Evolutionary conservation across 30 jellyfish, hydroid and myxozoan species (phyloP), one percentile per base, ranked within the genome.

Genomic region (Rhopilema esculentum): DNA sequence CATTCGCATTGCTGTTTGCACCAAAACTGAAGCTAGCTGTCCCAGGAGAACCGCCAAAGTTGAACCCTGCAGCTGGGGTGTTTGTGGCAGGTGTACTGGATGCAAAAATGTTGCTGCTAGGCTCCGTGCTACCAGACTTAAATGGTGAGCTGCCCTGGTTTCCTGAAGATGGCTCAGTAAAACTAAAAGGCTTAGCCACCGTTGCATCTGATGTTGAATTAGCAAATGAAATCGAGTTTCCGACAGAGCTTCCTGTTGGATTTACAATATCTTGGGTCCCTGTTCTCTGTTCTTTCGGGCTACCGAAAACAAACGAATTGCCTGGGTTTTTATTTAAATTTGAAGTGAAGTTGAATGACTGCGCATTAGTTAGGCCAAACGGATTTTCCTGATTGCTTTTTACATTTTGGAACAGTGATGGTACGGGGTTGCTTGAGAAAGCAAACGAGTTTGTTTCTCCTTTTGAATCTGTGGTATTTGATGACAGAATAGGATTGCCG

Each of bases 1-100:
- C 29, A 25, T 27, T 62, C 52, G 30, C 29, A 33, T 52, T 40
- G 57, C 57, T 40, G 57, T 40, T 73, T 63, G 93, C 30, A 33
- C 77, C 77, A 64, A 84, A 84, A 66, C 27, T 84, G 75, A 84
- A 84, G 51, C 86, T 69, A 1, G 82, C 87, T 27, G 80, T 64
- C n/a, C n/a, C n/a, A n/a, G n/a, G n/a, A 16, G 80, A 27, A 33
- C 67, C 63, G 48, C 80, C 32, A 69, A 79, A 79, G 71, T 26
- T 79, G 72, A 66, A 79, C 23, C 80, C 89, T 8, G 77, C 73
- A n/a, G 80, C 20, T 9, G 66, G 65, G 6, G 48, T 24, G 12
- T 12, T 40, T 32, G 49, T 52, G 15, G 74, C 64, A 22, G 72
- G 26, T 20, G 80, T 16, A 22, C 77, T 61, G 20, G 68, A 77